Evolutionary conservation across 2,888 invertebrate genomes (phyloP), one percentile per base, ranked within the genome.

Genomic region (Euzetes globulus): DNA sequence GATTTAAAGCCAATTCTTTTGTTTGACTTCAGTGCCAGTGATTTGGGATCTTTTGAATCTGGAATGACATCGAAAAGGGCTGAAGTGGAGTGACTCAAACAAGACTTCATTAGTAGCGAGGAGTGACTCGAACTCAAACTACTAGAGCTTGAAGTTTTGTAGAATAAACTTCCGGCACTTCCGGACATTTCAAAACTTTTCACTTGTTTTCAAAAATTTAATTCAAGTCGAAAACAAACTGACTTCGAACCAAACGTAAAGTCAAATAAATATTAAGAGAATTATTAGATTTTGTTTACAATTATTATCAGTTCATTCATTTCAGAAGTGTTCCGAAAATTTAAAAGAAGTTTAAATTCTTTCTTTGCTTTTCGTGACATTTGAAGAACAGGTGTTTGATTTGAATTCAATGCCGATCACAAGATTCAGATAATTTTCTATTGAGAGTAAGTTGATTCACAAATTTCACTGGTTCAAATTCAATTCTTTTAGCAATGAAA

Each of bases 21-120:
- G 25, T 1, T 37, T 13, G 33, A 3, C 6, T 65, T 65, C n/a
- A 65, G n/a, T 37, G 33, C 15, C 37, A 37, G 19, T 37, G 65
- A 65, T 37, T 65, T 65, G 3, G n/a, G 37, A 9, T 37, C 37
- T 5, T 5, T 7, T 7, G 65, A 37, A 65, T 65, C 65, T 6
- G n/a, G 13, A 9, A 65, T 37, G n/a, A 65, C 37, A 19, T 65
- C 37, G 29, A 65, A 65, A 15, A 65, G 65, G 17, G 65, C 37
- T 65, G 65, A 65, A 37, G 65, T 65, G 37, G 65, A 65, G 19
- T 37, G 37, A 65, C 65, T 65, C 15, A 65, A 37, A 37, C 19
- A 37, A 1, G 65, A 37, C 15, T 37, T 65, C 19, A 19, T 65
- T 9, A 29, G 63, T 2, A 37, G 65, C n/a, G 65, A 37, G 1